Evolutionary conservation across 2,797 vertebrate genomes (phyloP).

Genomic region (Adelosebastes latens): DNA sequence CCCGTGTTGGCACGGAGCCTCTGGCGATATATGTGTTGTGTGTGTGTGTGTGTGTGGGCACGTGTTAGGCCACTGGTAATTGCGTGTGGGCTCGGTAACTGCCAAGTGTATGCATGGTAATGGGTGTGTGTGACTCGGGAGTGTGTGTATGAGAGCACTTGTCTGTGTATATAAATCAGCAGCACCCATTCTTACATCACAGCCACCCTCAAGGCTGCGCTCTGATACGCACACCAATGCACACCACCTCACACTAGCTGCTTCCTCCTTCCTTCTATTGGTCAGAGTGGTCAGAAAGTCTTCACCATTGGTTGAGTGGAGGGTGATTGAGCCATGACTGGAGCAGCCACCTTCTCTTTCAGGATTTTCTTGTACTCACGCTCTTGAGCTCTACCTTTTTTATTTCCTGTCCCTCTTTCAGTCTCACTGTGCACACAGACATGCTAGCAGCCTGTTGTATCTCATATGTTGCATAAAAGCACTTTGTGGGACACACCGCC

Average conservation of each 20-base stretch:
- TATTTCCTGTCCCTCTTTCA: not conserved
- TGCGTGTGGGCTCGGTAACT: slow-evolving; percentile 31
- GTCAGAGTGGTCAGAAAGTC: not conserved
- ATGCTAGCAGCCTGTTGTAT: not conserved
- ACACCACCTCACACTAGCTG: slow-evolving; percentile 26
- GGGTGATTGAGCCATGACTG: not conserved
- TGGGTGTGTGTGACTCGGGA: slow-evolving; percentile 28
- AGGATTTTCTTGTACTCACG: not conserved
- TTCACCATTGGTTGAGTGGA: slow-evolving; percentile 11
- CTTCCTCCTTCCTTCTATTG: slow-evolving; percentile 18
- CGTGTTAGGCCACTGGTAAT: slow-evolving; percentile 36
- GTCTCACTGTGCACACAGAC: not conserved
- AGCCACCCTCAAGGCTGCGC: slow-evolving; percentile 39
- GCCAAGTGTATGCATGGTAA: slow-evolving; percentile 19
- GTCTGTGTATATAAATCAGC: slow-evolving; percentile 76
- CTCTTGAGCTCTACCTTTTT: not conserved
- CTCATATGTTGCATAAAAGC: not conserved
- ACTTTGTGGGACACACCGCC: not conserved
- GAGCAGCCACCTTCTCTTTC: not conserved
- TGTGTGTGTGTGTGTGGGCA: slow-evolving; percentile 3
- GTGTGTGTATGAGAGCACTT: slow-evolving; percentile 55
- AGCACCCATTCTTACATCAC: slow-evolving; percentile 64
- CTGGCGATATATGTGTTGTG: slow-evolving; percentile 3
- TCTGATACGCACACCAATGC: slow-evolving; percentile 21
- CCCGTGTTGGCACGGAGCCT: slow-evolving; percentile 22